A percentile compares a stretch with the other conserved stretches of the same genome.
These are phyloP conservation scores for Eupithecia vulgata DNA, from an alignment of 2,888 invertebrate species.

Conservation along the genomic window DNA sequence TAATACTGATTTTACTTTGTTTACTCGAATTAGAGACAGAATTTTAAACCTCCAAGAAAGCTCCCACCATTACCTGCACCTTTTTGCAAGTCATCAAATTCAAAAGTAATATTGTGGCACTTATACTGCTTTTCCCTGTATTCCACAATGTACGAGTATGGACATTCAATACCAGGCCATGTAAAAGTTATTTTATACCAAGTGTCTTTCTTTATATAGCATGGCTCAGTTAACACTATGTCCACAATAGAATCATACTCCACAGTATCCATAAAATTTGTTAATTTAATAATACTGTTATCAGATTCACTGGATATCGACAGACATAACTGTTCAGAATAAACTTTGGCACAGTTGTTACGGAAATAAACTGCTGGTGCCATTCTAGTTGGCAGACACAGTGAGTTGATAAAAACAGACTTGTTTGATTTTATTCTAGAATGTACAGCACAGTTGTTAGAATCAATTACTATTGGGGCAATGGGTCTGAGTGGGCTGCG, in stretches of 20 bases:
- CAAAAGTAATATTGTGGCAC: slow-evolving; percentile 68
- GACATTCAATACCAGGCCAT: slow-evolving; percentile 68
- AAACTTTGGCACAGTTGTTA: slow-evolving; percentile 62
- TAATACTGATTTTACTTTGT: background rate
- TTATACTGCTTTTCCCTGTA: slow-evolving; percentile 66
- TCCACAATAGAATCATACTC: slow-evolving; percentile 75
- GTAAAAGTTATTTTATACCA: slow-evolving; percentile 76
- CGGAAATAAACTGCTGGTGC: slow-evolving; percentile 69
- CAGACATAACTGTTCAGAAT: slow-evolving; percentile 73
- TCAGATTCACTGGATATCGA: slow-evolving; percentile 67
- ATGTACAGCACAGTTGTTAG: slow-evolving; percentile 63
- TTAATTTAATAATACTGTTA: slow-evolving; percentile 64
- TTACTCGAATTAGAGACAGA: slow-evolving; percentile 63
- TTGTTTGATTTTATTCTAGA: slow-evolving; percentile 72
- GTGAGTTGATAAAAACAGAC: slow-evolving; percentile 74
- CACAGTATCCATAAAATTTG: slow-evolving; percentile 68
- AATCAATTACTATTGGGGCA: slow-evolving; percentile 71
- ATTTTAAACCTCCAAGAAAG: slow-evolving; percentile 75
- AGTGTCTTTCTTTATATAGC: slow-evolving; percentile 71
- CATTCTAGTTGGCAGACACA: slow-evolving; percentile 76
- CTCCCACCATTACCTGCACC: slow-evolving; percentile 65
- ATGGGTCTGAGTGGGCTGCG: slow-evolving; percentile 70
- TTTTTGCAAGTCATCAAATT: slow-evolving; percentile 72
- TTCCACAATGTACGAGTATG: slow-evolving; percentile 72
- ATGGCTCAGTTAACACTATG: slow-evolving; percentile 71